These are phyloP conservation scores for Poicephalus meyeri DNA, from an alignment of 2,113 vertebrate genomes.

Conservation along the genomic window DNA sequence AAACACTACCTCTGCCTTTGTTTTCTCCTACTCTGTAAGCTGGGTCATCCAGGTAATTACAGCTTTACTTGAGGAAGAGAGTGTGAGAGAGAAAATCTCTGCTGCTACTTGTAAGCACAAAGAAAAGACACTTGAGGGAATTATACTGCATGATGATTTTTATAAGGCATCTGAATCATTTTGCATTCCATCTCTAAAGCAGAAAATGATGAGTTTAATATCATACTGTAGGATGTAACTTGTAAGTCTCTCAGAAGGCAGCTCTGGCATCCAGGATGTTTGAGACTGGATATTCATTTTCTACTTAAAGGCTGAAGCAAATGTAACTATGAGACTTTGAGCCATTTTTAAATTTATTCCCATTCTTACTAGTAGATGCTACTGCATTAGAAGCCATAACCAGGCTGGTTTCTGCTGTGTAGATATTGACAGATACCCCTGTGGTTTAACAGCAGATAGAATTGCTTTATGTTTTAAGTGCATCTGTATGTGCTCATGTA, in stretches of 20 bases:
- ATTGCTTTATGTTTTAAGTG: background rate
- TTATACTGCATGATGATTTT: constrained; percentile 74
- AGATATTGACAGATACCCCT: background rate
- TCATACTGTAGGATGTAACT: constrained; percentile 64
- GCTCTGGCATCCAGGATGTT: constrained; percentile 41
- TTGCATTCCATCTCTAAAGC: constrained; percentile 73
- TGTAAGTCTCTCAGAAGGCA: constrained; percentile 66
- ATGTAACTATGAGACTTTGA: constrained; percentile 55
- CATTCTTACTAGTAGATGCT: background rate
- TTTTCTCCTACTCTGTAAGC: constrained; percentile 37
- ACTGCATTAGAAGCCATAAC: background rate
- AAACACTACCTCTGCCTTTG: constrained; percentile 40
- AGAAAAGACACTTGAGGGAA: constrained; percentile 76
- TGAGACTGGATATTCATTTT: constrained; percentile 51
- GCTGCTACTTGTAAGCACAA: constrained; percentile 61
- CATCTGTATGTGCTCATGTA: background rate
- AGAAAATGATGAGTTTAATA: constrained; percentile 80
- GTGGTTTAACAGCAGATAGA: background rate
- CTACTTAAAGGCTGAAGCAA: constrained; percentile 47
- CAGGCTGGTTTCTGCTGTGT: background rate
- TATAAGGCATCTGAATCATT: constrained; percentile 74
- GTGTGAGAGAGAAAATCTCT: background rate
- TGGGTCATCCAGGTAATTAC: constrained; percentile 64
- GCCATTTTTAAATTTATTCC: background rate
- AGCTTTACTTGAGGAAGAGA: constrained; percentile 39